Conservation (phyloP, 1,140 invertebrate species). For the Whitmania pigra region DNA sequence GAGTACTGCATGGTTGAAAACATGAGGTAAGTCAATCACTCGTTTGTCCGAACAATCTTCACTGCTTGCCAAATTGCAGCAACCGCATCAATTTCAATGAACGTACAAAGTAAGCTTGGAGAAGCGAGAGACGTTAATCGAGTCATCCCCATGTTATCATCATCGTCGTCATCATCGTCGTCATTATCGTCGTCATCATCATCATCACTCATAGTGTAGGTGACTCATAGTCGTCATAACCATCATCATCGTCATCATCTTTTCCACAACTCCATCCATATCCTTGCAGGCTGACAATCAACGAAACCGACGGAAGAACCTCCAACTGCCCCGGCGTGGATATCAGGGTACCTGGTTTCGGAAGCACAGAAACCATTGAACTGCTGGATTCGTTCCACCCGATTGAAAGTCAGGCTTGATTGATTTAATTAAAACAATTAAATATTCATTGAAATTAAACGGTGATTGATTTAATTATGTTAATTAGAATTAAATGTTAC, state of each 20-base stretch:
- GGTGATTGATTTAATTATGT: too few relatives aligned
- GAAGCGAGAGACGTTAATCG: background rate
- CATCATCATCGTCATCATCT: background rate
- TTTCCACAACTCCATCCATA: background rate
- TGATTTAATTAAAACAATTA: too few relatives aligned
- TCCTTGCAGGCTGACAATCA: too few relatives aligned
- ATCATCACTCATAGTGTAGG: slow-evolving; percentile 4
- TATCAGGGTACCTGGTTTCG: slow-evolving; percentile 77
- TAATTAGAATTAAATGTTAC: too few relatives aligned
- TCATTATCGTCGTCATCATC: slow-evolving; percentile 1
- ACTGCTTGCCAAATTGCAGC: too few relatives aligned
- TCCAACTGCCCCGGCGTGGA: slow-evolving; percentile 56
- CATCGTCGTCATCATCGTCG: background rate
- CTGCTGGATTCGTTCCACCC: slow-evolving; percentile 75
- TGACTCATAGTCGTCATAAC: background rate
- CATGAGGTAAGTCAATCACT: slow-evolving; percentile 48
- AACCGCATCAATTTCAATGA: too few relatives aligned
- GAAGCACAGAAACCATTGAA: slow-evolving; percentile 62
- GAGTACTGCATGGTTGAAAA: slow-evolving; percentile 97
- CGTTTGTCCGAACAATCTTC: too few relatives aligned
- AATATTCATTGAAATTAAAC: too few relatives aligned
- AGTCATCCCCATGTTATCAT: background rate
- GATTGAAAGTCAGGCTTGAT: slow-evolving; percentile 39
- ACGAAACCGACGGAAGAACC: too few relatives aligned
- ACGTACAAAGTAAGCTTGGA: too few relatives aligned